Evolutionary conservation across 2,797 vertebrate species (phyloP).

Genomic region (Urocyon cinereoargenteus): DNA sequence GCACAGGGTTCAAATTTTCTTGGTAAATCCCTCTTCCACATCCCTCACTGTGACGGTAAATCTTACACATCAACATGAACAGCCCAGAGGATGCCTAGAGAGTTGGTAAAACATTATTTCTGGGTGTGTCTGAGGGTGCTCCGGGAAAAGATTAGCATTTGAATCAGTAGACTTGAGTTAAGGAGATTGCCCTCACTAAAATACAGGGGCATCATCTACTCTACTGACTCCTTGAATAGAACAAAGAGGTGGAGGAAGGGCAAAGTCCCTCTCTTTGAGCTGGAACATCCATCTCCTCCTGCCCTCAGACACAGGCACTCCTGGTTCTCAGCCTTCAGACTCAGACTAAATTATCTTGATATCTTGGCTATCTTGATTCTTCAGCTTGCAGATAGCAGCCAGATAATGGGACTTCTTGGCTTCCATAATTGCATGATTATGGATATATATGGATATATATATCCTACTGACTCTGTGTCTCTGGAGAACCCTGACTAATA

Average conservation of each 20-base stretch:
- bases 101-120: neutral
- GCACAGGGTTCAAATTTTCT: neutral
- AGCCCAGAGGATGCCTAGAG: neutral
- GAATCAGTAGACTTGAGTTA: neutral
- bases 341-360: neutral
- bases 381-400: neutral
- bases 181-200: neutral
- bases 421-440: neutral
- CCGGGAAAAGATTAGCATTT: neutral
- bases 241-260: neutral
- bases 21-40: neutral
- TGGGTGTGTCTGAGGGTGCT: neutral
- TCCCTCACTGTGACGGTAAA: neutral
- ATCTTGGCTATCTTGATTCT: neutral
- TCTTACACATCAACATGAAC: neutral
- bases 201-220: accelerated
- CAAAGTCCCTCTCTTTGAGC: no score
- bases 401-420: neutral
- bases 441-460: neutral
- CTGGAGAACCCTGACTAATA: neutral
- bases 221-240: neutral
- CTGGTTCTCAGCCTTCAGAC: neutral
- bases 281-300: neutral
- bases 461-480: neutral
- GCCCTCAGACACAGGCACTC: neutral